Evolutionary conservation across 2,888 invertebrate species (phyloP).

Genomic region (Augochlorella aurata): DNA sequence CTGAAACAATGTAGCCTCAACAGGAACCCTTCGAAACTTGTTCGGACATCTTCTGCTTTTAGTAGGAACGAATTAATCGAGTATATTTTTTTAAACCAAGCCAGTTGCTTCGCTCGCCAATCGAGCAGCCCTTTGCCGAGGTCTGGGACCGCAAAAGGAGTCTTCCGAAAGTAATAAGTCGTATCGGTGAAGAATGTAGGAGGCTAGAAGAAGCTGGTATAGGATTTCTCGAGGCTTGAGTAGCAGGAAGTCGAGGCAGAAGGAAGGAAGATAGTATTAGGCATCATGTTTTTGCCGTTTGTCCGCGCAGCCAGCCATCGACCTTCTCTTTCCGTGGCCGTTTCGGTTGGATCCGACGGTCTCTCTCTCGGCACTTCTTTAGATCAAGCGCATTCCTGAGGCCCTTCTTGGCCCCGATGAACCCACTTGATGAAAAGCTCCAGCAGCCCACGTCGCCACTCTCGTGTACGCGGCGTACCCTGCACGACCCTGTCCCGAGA

Average conservation of each 20-base stretch:
- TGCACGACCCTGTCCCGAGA: conserved; percentile 55
- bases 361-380: conserved; percentile 69
- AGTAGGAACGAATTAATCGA: no score
- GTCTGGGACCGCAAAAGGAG: conserved; percentile 30
- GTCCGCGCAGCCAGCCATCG: conserved; percentile 24
- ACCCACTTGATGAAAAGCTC: conserved; percentile 79
- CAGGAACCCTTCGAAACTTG: not conserved
- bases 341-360: conserved; percentile 60
- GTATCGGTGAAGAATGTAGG: not conserved
- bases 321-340: conserved; percentile 44
- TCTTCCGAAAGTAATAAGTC: not conserved
- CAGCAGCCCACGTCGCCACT: conserved; percentile 67
- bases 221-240: conserved; percentile 7
- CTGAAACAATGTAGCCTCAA: conserved; percentile 37
- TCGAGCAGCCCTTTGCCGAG: not conserved
- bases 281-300: conserved; percentile 73
- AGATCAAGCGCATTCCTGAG: conserved; percentile 69
- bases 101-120: not conserved
- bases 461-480: conserved; percentile 54
- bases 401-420: conserved; percentile 78
- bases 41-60: not conserved
- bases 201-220: not conserved
- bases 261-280: conserved; percentile 43
- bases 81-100: no score
- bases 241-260: conserved; percentile 39